Conservation (phyloP, 2,888 invertebrate species). For the Torymus auratus region DNA sequence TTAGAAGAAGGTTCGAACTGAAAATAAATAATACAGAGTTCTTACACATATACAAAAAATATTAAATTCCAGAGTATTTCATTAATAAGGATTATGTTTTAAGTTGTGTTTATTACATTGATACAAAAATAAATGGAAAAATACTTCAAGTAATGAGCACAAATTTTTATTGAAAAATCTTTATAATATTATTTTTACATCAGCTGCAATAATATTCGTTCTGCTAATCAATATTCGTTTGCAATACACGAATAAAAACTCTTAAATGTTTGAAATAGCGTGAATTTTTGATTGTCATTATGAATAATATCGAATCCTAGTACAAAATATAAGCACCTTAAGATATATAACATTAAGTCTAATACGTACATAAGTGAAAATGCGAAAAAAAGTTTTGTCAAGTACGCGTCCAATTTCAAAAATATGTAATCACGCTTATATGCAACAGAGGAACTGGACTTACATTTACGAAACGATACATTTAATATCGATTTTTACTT, state of each 20-base stretch:
- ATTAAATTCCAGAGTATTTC: background rate
- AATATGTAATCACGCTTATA: conserved; percentile 19
- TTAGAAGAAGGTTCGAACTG: no score
- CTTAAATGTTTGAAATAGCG: conserved; percentile 4
- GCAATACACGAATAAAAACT: background rate
- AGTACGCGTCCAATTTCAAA: conserved; percentile 12
- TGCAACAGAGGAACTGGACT: conserved; percentile 26
- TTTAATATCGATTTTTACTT: conserved; percentile 15
- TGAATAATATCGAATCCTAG: conserved; percentile 48
- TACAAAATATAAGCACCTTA: conserved; percentile 41
- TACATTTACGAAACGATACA: conserved; percentile 7
- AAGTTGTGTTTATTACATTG: background rate
- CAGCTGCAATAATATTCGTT: conserved; percentile 28
- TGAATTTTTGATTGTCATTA: conserved; percentile 53
- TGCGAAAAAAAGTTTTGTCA: conserved; percentile 42
- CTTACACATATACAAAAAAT: no score
- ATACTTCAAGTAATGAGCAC: background rate
- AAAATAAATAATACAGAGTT: no score
- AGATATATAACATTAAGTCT: conserved; percentile 29
- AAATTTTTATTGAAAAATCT: conserved; percentile 52
- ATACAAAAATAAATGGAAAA: background rate
- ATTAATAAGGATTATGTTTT: background rate
- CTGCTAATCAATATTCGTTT: conserved; percentile 5
- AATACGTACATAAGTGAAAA: conserved; percentile 13
- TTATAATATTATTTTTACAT: conserved; percentile 49